Evolutionary conservation across 1,140 invertebrate species (phyloP).

Genomic region (Tenebrio molitor): DNA sequence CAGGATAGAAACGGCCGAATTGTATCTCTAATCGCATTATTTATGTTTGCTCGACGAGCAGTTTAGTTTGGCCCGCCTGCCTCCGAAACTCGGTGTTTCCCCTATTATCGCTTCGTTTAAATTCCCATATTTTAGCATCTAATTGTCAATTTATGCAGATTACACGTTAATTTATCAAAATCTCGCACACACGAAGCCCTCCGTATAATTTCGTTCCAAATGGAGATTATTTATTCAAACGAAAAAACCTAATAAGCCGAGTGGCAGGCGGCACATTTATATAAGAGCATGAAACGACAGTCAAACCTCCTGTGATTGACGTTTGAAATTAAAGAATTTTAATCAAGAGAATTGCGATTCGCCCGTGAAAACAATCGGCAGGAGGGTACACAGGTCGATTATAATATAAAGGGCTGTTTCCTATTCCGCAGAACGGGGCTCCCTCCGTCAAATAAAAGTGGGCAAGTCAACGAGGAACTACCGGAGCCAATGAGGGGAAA

Average conservation of each 20-base stretch:
- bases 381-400: constrained; percentile 40
- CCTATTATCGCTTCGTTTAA: background rate
- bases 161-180: constrained; percentile 16
- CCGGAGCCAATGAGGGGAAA: constrained; percentile 39
- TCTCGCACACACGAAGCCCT: constrained; percentile 7
- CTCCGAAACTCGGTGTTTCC: background rate
- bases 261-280: constrained; percentile 31
- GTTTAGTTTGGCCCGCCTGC: no score
- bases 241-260: constrained; percentile 36
- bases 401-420: constrained; percentile 42
- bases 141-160: constrained; percentile 14
- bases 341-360: constrained; percentile 48
- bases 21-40: constrained; percentile 44
- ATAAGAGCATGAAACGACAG: constrained; percentile 32
- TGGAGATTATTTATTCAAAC: constrained; percentile 27
- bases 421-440: constrained; percentile 21
- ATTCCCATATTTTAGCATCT: constrained; percentile 3
- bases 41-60: constrained; percentile 34
- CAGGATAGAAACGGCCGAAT: constrained; percentile 10
- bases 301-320: constrained; percentile 49
- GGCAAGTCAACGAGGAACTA: constrained; percentile 7
- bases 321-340: constrained; percentile 55
- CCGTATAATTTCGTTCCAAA: constrained; percentile 12
- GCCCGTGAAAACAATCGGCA: constrained; percentile 45
- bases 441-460: constrained; percentile 11